Conservation (phyloP, 2,888 invertebrate genomes). For the Calliphora vomitoria region DNA sequence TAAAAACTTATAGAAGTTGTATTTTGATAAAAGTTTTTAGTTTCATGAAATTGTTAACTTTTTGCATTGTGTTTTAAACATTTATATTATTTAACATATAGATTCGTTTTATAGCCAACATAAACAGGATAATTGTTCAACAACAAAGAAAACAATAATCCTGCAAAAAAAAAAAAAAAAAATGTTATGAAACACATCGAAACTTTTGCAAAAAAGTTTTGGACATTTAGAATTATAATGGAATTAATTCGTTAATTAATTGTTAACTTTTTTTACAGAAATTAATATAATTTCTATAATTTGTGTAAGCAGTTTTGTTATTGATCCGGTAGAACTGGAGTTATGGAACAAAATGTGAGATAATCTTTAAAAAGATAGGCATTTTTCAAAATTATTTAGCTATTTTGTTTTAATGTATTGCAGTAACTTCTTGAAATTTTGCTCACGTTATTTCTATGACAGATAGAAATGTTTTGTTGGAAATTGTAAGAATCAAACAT, state of each 20-base stretch:
- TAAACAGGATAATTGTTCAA: neutral
- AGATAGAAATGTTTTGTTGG: too few relatives aligned
- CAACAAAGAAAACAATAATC: neutral
- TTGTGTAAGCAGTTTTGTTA: too few relatives aligned
- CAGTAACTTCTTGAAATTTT: too few relatives aligned
- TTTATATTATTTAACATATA: neutral
- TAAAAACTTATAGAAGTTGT: neutral
- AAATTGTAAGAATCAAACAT: too few relatives aligned
- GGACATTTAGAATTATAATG: neutral
- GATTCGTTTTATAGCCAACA: neutral
- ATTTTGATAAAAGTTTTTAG: constrained; percentile 12
- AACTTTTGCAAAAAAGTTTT: neutral
- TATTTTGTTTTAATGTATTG: too few relatives aligned
- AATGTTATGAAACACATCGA: neutral
- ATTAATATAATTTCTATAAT: too few relatives aligned
- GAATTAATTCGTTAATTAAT: neutral
- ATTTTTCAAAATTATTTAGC: too few relatives aligned
- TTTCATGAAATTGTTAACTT: constrained; percentile 1
- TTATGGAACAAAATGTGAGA: too few relatives aligned
- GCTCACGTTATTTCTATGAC: too few relatives aligned
- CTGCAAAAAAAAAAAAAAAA: neutral
- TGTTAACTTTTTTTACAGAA: too few relatives aligned
- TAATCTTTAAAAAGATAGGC: too few relatives aligned
- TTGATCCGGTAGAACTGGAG: too few relatives aligned
- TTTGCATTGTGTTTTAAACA: neutral